Evolutionary conservation across 2,888 invertebrate genomes (phyloP), one percentile per base, ranked within the genome.

Genomic region (Oscheius sp.): DNA sequence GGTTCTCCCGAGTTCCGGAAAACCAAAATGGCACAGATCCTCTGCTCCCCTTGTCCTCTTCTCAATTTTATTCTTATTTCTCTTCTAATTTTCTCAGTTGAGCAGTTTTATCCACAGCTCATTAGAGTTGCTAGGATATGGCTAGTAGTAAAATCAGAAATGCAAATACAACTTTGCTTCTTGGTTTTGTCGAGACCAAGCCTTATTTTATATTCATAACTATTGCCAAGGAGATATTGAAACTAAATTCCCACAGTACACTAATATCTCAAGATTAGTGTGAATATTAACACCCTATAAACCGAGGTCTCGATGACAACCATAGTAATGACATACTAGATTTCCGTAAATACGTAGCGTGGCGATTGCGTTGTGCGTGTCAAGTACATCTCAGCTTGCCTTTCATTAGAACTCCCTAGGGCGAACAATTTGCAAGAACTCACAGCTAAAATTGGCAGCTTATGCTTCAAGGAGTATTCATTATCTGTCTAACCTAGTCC

Each of bases 371-470:
- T 27, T 66, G 52, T 66, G 66, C 66, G 66, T 66, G 66, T 66
- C 66, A 66, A 66, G 66, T 66, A 52, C 66, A 66, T 66, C 66
- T 66, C 66, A 52, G 66, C 66, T 52, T 49, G 66, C 25, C 66
- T 66, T 66, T 66, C 66, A 66, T 66, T 66, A 66, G 66, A 66
- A 66, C 49, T 35, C 66, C 66, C 66, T 35, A 46, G 66, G 52
- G 66, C 66, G 66, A 66, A 66, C 66, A 66, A 66, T 66, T 66
- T 66, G 66, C 66, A 52, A 49, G 66, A 66, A 66, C 66, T 66
- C 66, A 66, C 66, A 66, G 66, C 66, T 66, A 52, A 66, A 66
- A 49, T 63, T 41, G 41, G n/a, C 18, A 23, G 43, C 18, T 43
- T 25, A 45, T 27, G 58, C 58, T 58, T 29, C 16, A 27, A 58